Evolutionary conservation across 2,888 invertebrate genomes (phyloP), one percentile per base, ranked within the genome.

Genomic region (Dysmachus trigonus): DNA sequence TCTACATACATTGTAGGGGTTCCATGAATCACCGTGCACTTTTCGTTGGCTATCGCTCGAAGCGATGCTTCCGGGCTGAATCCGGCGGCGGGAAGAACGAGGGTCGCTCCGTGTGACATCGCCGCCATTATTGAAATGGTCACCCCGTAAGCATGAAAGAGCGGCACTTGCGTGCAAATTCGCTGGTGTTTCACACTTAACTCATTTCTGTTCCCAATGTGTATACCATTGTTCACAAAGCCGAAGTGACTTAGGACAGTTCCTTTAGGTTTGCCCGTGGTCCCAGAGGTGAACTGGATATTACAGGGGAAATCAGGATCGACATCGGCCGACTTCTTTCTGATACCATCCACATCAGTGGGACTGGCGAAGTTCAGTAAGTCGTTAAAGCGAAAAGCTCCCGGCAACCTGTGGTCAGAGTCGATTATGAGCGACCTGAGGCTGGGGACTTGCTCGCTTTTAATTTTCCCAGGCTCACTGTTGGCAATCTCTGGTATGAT

Each of bases 1-100:
- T 97, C 96, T 15, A 96, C 94, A 91, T 96, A 96, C 97, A 97
- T 97, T 2, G 97, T 97, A 6, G 97, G 97, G 0, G 97, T 97
- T 51, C 97, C 97, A 90, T 95, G 95, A 35, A 95, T 90, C 0
- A 95, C 91, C 0, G 94, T 94, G 89, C 97, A 96, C 94, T 94
- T 94, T 91, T 97, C 96, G 30, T 93, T 91, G 31, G 93, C 91
- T 5, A 96, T 93, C 0, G 96, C 94, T 79, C 94, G 91, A 1
- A 97, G 90, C 0, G 95, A 93, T 51, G 93, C 93, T 22, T 93
- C 92, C 0, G 96, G 93, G 90, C 95, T 94, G 89, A 94, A 96
- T 0, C 90, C 92, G 0, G 93, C 91, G 0, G 93, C 91, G 0
- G 96, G 95, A 2, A 96, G 88, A 0, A 96, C 94, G 30, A 95